Base-by-base conservation (phyloP, 2,113 vertebrate species). In the Caranx melampygus region DNA sequence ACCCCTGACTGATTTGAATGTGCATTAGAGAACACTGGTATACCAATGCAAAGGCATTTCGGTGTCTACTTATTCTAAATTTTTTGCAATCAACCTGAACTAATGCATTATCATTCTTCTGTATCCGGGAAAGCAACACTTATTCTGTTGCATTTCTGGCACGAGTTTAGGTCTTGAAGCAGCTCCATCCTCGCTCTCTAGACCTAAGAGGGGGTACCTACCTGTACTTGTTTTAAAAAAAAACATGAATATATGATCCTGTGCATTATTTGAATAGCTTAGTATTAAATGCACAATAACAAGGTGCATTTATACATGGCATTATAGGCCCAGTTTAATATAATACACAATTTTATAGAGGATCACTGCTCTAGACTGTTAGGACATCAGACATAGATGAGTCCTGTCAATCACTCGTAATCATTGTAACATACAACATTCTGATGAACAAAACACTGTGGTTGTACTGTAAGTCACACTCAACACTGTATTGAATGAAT, bases 71-170 rank as follows among this genome's bases (percentile, higher is more conserved):
- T 1, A 40, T 15, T 34, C 20, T 34, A 70, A 67, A 72, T 65
- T 12, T 21, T 26, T 26, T 15, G 12, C 52, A 26, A 64, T 59
- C 35, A 20, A 62, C 40, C 55, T 67, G 45, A 18, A 37, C 33
- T 71, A 61, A 60, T 66, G 44, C 7, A 47, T 44, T 37, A 52
- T 51, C 15, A 55, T 54, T 21, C 8, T 42, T 2, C 40, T 42
- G 33, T 21, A 40, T 44, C 16, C 45, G 52, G 60, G 42, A 77
- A 81, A 61, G 31, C 54, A 47, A 12, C 31, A 20, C 26, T 70
- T 44, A 63, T 47, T 71, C 26, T 58, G 8, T 42, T 33, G 13
- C 40, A 70, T 67, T 52, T 49, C 31, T 26, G 18, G 12, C 1
- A 9, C 11, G 1, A 35, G 2, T 52, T 35, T 21, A 47, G 11